A percentile compares a stretch with the other conserved stretches of the same genome.
Conservation (phyloP, 2,888 invertebrate genomes). For the Mythimna pallens region DNA sequence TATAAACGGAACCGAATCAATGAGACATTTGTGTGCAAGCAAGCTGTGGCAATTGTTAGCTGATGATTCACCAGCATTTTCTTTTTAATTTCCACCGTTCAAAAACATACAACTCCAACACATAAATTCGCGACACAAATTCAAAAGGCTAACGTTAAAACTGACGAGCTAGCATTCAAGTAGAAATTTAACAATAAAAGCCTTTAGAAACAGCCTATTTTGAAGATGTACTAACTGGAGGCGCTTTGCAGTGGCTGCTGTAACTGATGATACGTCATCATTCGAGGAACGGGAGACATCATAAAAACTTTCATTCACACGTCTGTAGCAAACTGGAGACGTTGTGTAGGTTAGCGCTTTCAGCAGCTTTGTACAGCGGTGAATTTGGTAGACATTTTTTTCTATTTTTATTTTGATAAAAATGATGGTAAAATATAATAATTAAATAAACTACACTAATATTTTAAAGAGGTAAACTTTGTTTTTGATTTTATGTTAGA, state of each 20-base stretch:
- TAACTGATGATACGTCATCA: slow-evolving; percentile 52
- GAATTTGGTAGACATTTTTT: neutral
- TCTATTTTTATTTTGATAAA: neutral
- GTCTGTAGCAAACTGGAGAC: slow-evolving; percentile 19
- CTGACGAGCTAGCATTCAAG: slow-evolving; percentile 45
- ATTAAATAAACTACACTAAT: no score
- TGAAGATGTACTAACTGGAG: slow-evolving; percentile 47
- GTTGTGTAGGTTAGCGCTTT: slow-evolving; percentile 34
- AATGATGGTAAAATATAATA: no score
- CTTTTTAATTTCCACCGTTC: neutral
- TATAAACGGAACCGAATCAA: no score
- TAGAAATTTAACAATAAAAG: slow-evolving; percentile 45
- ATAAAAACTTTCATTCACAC: slow-evolving; percentile 52
- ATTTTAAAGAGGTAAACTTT: no score
- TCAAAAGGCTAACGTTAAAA: slow-evolving; percentile 42
- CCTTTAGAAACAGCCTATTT: slow-evolving; percentile 36
- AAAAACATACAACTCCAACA: neutral
- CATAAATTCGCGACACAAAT: slow-evolving; percentile 14
- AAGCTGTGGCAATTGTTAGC: neutral
- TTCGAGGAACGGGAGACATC: slow-evolving; percentile 38
- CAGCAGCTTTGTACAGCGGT: slow-evolving; percentile 24
- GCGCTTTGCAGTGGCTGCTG: slow-evolving; percentile 41
- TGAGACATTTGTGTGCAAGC: no score
- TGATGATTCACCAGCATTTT: neutral
- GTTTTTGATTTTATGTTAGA: no score